Evolutionary conservation across 2,888 invertebrate genomes (phyloP).

Genomic region (Tinea semifulvella): DNA sequence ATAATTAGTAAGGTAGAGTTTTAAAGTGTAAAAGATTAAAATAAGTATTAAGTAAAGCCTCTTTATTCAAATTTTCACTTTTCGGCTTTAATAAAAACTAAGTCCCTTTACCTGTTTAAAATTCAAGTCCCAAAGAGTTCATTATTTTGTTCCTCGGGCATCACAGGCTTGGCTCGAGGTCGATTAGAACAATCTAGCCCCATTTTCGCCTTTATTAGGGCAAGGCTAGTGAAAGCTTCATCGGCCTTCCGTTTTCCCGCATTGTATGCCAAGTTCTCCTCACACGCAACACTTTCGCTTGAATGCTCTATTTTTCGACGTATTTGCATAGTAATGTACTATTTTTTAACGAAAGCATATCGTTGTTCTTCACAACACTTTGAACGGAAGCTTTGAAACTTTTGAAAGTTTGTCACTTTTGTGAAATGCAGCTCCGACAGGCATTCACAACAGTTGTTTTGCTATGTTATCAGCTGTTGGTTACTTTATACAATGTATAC

Average conservation of each 20-base stretch:
- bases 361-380: too few species aligned
- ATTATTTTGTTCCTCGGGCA: not conserved
- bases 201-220: slow-evolving; percentile 11
- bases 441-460: too few species aligned
- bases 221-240: slow-evolving; percentile 9
- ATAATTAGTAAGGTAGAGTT: not conserved
- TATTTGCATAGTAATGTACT: not conserved
- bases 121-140: slow-evolving; percentile 1
- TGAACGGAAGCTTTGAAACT: too few species aligned
- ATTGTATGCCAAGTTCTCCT: slow-evolving; percentile 11
- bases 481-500: too few species aligned
- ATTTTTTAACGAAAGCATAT: not conserved
- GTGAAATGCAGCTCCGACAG: too few species aligned
- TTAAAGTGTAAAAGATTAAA: not conserved
- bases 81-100: not conserved
- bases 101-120: slow-evolving; percentile 5
- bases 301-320: slow-evolving; percentile 5
- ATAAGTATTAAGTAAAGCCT: not conserved
- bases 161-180: slow-evolving; percentile 4
- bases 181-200: not conserved
- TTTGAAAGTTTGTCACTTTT: too few species aligned
- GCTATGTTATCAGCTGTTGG: too few species aligned
- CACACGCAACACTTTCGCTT: slow-evolving; percentile 14
- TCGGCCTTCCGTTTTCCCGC: slow-evolving; percentile 6
- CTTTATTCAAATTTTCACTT: too few species aligned